Conservation (phyloP, 2,113 vertebrate species). For the Parotia lawesii region DNA sequence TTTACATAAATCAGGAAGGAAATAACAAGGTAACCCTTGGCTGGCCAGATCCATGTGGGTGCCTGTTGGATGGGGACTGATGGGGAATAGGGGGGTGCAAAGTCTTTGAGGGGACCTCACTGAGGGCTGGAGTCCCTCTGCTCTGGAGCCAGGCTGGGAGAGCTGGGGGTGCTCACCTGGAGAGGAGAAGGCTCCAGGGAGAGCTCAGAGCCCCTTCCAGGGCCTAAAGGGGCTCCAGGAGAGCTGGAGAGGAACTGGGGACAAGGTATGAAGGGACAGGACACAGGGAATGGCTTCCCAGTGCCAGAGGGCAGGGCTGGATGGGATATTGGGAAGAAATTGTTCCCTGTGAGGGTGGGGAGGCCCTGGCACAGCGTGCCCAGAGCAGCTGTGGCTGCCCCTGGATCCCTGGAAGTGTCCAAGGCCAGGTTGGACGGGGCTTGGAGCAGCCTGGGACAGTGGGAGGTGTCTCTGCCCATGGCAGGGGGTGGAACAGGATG, state of each 20-base stretch:
- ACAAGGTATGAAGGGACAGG: neutral
- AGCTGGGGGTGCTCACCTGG: neutral
- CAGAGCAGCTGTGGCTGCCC: neutral
- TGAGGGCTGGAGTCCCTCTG: neutral
- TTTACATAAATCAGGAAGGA: conserved; percentile 50
- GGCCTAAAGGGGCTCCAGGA: neutral
- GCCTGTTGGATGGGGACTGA: neutral
- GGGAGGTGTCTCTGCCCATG: neutral
- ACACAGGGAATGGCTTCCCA: neutral
- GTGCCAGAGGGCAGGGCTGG: neutral
- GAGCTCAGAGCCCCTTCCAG: rapidly evolving
- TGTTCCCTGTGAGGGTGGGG: rapidly evolving
- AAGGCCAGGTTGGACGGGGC: rapidly evolving
- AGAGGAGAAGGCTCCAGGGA: neutral
- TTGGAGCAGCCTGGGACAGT: rapidly evolving
- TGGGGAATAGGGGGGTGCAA: neutral
- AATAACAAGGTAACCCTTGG: conserved; percentile 23
- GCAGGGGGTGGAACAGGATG: rapidly evolving
- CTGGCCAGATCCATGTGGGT: neutral
- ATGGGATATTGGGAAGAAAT: neutral
- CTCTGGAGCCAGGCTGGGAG: neutral
- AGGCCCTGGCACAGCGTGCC: neutral
- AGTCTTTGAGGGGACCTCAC: neutral
- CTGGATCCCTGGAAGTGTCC: neutral
- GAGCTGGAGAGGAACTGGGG: neutral